Evolutionary conservation across 1,140 invertebrate species (phyloP).

Genomic region (Neelides sp.): DNA sequence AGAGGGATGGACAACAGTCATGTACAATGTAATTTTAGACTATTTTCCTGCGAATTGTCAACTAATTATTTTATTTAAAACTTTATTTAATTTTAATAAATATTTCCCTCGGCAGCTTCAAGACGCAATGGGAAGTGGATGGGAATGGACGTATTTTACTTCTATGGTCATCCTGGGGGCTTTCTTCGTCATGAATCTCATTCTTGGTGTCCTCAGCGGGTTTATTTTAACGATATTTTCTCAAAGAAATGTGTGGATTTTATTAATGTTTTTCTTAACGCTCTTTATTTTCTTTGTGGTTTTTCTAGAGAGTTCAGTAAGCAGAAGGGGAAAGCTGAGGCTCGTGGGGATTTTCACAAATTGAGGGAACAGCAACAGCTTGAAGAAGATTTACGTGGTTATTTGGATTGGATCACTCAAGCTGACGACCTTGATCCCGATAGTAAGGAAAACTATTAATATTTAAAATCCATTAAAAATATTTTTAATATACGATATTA

Average conservation of each 20-base stretch:
- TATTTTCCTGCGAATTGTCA: slow-evolving; percentile 2
- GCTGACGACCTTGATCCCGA: slow-evolving; percentile 95
- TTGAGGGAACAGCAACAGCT: slow-evolving; percentile 94
- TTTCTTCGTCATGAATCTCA: slow-evolving; percentile 99
- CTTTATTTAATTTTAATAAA: slow-evolving; percentile 15
- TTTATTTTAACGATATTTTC: slow-evolving; percentile 41
- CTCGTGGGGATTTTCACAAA: slow-evolving; percentile 96
- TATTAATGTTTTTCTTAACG: neutral
- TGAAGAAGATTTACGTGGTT: slow-evolving; percentile 93
- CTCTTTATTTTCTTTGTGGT: slow-evolving; percentile 18
- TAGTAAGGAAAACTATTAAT: too few relatives aligned
- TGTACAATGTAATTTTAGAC: slow-evolving; percentile 70
- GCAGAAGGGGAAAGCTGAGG: slow-evolving; percentile 98
- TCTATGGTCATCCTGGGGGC: slow-evolving; percentile 97
- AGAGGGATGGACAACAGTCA: slow-evolving; percentile 94
- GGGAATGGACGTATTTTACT: slow-evolving; percentile 98
- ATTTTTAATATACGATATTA: too few relatives aligned
- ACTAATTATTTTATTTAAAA: slow-evolving; percentile 15
- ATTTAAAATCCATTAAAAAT: too few relatives aligned
- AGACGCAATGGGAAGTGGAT: slow-evolving; percentile 86
- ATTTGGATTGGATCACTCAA: slow-evolving; percentile 98
- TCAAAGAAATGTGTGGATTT: neutral
- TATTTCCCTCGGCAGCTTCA: slow-evolving; percentile 59
- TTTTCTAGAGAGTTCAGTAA: slow-evolving; percentile 92
- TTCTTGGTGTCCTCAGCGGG: slow-evolving; percentile 99